phyloP scores from a whole-genome alignment of 2,888 invertebrate species.

The Clostera curtula region DNA sequence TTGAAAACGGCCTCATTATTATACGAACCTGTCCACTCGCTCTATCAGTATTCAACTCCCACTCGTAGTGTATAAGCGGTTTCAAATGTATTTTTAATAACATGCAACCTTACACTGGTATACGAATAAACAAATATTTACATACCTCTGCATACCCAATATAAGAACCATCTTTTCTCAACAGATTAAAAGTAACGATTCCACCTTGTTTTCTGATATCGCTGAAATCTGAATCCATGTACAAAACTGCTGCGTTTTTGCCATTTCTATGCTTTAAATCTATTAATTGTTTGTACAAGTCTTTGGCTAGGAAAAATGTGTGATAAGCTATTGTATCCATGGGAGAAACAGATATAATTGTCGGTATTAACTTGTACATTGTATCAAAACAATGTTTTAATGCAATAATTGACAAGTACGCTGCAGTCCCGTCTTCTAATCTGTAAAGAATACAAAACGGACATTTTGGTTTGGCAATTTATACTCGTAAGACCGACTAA shows the following conservation, averaged over 20 bases:
- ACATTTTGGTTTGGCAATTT: too few relatives aligned
- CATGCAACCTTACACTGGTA: too few relatives aligned
- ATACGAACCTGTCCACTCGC: too few relatives aligned
- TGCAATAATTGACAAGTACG: slow-evolving; percentile 89
- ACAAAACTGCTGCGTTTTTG: slow-evolving; percentile 79
- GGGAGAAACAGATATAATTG: slow-evolving; percentile 46
- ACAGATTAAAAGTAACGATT: slow-evolving; percentile 91
- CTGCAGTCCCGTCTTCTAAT: slow-evolving; percentile 95
- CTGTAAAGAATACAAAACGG: slow-evolving; percentile 60
- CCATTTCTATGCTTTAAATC: slow-evolving; percentile 83
- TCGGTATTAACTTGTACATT: slow-evolving; percentile 78
- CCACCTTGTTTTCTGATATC: slow-evolving; percentile 83
- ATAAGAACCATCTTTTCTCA: slow-evolving; percentile 83
- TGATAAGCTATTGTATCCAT: slow-evolving; percentile 82
- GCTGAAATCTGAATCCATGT: slow-evolving; percentile 82
- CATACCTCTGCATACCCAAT: slow-evolving; percentile 92
- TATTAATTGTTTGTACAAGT: slow-evolving; percentile 78
- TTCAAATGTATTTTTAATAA: too few relatives aligned
- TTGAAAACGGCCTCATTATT: too few relatives aligned
- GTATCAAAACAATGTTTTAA: slow-evolving; percentile 89
- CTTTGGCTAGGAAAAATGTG: slow-evolving; percentile 84
- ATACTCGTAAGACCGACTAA: too few relatives aligned
- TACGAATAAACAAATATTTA: slow-evolving; percentile 3
- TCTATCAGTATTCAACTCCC: too few relatives aligned
- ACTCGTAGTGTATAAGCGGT: too few relatives aligned